Evolutionary conservation across 1,140 invertebrate species (phyloP), one percentile per base, ranked within the genome.

Genomic region (Ericerus pela): DNA sequence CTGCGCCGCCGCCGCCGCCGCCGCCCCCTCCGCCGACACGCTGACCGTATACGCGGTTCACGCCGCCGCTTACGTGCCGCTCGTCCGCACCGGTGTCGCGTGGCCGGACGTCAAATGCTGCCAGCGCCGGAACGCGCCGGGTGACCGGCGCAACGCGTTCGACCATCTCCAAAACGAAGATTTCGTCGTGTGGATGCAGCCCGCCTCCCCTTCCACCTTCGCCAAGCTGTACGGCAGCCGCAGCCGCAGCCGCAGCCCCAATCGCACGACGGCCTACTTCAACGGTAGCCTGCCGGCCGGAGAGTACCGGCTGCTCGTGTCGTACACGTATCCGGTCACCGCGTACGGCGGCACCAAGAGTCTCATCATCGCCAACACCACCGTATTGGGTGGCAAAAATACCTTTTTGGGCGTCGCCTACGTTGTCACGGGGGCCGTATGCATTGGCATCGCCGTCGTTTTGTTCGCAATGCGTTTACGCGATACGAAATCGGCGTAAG

Each of bases 111-210:
- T 47, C 20, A 47, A 47, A 24, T 24, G 2, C 8, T 24, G 26
- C 26, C 22, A 47, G 26, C 26, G 10, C 26, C 16, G 20, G 26
- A 47, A 47, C 26, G 20, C 41, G 4, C 41, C 41, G 20, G 41
- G 41, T 14, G 18, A 47, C 20, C 26, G 22, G 41, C 22, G 4
- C 2, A 14, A 47, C 2, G 74, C 73, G 2, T 77, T 83, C 51
- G 67, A 70, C 74, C 93, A 92, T 16, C 91, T 96, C 65, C 76
- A 85, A 67, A 97, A 97, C 70, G 93, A 97, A 72, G 93, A 96
- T 74, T 74, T 97, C 3, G 97, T 98, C 65, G 94, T 97, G 2
- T 98, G 93, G 94, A 98, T 97, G 94, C 77, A 91, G 60, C 96
- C 93, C 0, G 91, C 95, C 1, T 93, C 94, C 0, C 71, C 98